These are phyloP conservation scores for Limnephilus lunatus DNA, from an alignment of 2,888 invertebrate genomes.

Conservation along the genomic window DNA sequence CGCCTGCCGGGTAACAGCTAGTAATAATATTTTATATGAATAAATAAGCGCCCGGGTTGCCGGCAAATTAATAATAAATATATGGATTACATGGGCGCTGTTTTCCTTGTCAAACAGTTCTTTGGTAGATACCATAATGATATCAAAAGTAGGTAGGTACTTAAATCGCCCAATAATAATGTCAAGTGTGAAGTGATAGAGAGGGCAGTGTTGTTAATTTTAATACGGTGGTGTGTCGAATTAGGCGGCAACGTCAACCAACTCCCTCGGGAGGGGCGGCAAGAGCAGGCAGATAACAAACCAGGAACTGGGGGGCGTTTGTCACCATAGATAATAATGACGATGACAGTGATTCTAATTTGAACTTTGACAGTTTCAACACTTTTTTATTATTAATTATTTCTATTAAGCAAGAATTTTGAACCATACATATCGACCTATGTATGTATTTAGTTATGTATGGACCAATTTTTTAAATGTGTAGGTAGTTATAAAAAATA, in stretches of 20 bases:
- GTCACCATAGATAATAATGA: not conserved
- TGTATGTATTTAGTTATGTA: too few relatives aligned
- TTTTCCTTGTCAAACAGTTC: too few relatives aligned
- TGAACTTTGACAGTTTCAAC: not conserved
- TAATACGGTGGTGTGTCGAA: not conserved
- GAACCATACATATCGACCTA: too few relatives aligned
- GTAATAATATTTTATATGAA: too few relatives aligned
- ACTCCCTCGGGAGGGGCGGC: constrained; percentile 2
- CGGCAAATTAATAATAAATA: too few relatives aligned
- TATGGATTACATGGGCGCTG: too few relatives aligned
- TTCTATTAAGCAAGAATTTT: too few relatives aligned
- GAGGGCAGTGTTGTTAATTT: not conserved
- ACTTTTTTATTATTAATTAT: not conserved
- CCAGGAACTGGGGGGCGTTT: not conserved
- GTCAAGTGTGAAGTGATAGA: not conserved
- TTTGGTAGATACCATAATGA: too few relatives aligned
- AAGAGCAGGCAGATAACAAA: not conserved
- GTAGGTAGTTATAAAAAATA: too few relatives aligned
- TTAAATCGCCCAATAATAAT: not conserved
- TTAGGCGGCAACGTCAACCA: not conserved
- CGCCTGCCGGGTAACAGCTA: too few relatives aligned
- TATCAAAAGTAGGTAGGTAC: not conserved
- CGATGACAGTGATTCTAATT: not conserved
- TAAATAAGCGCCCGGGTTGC: too few relatives aligned
- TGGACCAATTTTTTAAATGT: too few relatives aligned